phyloP scores from a whole-genome alignment of 2,797 vertebrate genomes.

The Onychomys torridus region DNA sequence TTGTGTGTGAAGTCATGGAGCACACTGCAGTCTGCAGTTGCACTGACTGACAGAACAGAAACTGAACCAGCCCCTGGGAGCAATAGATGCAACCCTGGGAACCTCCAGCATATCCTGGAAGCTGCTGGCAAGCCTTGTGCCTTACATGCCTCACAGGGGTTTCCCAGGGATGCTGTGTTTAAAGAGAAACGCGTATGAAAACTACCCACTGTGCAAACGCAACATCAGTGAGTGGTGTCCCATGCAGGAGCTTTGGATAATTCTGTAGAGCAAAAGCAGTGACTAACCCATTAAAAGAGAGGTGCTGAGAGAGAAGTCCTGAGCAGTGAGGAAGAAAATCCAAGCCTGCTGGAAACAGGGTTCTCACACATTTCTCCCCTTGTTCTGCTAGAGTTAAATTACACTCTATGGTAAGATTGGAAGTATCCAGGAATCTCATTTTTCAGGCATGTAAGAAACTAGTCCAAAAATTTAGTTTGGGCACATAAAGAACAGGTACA shows the following conservation, averaged over 20 bases:
- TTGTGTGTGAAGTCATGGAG: constrained; percentile 18
- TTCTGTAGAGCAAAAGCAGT: constrained; percentile 62
- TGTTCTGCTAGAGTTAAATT: background rate
- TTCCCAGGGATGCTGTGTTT: constrained; percentile 69
- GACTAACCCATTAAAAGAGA: constrained; percentile 1
- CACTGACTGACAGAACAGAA: constrained; percentile 65
- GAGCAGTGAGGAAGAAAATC: background rate
- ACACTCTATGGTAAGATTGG: background rate
- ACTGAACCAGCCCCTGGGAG: constrained; percentile 77
- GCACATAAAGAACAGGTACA: background rate
- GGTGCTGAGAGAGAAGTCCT: constrained; percentile 45
- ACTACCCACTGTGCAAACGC: constrained; percentile 76
- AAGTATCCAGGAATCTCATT: background rate
- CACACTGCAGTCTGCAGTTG: constrained; percentile 16
- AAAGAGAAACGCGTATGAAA: constrained; percentile 80
- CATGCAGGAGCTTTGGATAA: background rate
- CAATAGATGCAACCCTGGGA: constrained; percentile 77
- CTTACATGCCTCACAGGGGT: constrained; percentile 61
- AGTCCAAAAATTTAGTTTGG: background rate
- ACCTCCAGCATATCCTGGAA: constrained; percentile 2
- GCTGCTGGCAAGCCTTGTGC: constrained; percentile 32
- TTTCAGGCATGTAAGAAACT: background rate
- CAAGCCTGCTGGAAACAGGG: background rate
- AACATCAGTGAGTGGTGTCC: constrained; percentile 74
- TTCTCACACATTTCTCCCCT: background rate